A percentile compares a stretch with the other conserved stretches of the same genome.
Evolutionary conservation across 2,113 vertebrate genomes (phyloP).

Genomic region (Eclectus roratus): DNA sequence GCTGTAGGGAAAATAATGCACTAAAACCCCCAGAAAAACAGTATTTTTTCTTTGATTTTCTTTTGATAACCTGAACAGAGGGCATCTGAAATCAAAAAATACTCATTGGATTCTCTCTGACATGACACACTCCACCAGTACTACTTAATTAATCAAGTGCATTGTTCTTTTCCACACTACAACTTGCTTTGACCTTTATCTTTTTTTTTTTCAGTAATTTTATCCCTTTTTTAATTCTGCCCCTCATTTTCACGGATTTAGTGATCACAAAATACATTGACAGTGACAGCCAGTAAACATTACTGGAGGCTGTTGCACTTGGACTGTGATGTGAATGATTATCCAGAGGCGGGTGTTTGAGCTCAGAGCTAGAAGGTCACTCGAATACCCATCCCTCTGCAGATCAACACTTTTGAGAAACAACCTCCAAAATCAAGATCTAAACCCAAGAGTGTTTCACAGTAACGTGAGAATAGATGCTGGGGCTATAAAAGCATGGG

Average conservation of each 20-base stretch:
- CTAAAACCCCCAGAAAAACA: neutral
- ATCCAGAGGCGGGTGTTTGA: neutral
- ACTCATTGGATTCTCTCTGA: neutral
- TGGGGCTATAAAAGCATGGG: neutral
- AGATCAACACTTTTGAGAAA: neutral
- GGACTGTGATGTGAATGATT: neutral
- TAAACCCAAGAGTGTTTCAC: neutral
- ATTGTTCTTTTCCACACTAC: neutral
- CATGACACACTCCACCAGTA: neutral
- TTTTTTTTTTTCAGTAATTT: neutral
- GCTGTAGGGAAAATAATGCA: neutral
- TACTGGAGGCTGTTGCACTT: conserved; percentile 3
- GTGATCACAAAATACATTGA: neutral
- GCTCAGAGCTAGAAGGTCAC: conserved; percentile 9
- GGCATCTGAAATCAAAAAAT: neutral
- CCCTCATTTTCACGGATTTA: neutral
- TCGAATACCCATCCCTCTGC: neutral
- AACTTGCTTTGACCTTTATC: neutral
- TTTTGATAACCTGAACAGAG: neutral
- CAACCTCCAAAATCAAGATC: neutral
- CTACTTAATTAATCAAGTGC: neutral
- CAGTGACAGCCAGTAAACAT: conserved; percentile 31
- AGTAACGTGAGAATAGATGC: neutral
- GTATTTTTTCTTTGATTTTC: neutral
- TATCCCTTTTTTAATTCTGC: neutral